A percentile compares a stretch with the other conserved stretches of the same genome.
These are phyloP conservation scores for Dipodomys merriami DNA, from an alignment of 2,113 vertebrate species.

Conservation along the genomic window DNA sequence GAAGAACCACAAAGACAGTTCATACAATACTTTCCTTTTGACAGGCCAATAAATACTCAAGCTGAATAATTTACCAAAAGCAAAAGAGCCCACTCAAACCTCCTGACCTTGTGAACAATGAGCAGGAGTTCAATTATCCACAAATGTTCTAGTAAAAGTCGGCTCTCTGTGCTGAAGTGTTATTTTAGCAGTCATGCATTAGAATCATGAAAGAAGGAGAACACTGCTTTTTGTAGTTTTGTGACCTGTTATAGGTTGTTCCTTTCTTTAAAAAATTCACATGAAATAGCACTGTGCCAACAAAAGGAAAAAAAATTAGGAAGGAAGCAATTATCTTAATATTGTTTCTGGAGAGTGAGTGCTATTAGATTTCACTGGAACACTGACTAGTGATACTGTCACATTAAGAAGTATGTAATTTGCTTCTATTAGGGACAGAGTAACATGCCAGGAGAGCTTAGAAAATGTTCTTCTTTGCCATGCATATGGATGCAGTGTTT, in stretches of 20 bases:
- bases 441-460: slow-evolving; percentile 49
- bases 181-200: slow-evolving; percentile 16
- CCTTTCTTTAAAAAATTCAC: slow-evolving; percentile 66
- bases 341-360: slow-evolving; percentile 75
- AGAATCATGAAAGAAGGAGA: slow-evolving; percentile 56
- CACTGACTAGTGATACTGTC: slow-evolving; percentile 76
- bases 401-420: slow-evolving; percentile 79
- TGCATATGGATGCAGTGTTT: background rate
- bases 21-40: slow-evolving; percentile 63
- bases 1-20: slow-evolving; percentile 72
- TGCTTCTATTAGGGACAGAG: slow-evolving; percentile 72
- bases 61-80: slow-evolving; percentile 74
- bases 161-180: slow-evolving; percentile 47
- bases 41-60: slow-evolving; percentile 62
- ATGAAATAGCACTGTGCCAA: slow-evolving; percentile 71
- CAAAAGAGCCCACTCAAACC: slow-evolving; percentile 62
- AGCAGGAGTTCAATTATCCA: slow-evolving; percentile 61
- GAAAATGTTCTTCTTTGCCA: slow-evolving; percentile 33
- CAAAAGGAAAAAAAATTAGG: slow-evolving; percentile 61
- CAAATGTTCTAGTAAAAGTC: slow-evolving; percentile 60
- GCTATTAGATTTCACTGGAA: slow-evolving; percentile 81
- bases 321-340: slow-evolving; percentile 82
- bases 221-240: slow-evolving; percentile 50
- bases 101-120: slow-evolving; percentile 63
- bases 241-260: slow-evolving; percentile 57